Percentiles rank a stretch among this genome's conserved stretches.
Evolutionary conservation across 2,113 vertebrate species (phyloP).

Genomic region (Chauna torquata): DNA sequence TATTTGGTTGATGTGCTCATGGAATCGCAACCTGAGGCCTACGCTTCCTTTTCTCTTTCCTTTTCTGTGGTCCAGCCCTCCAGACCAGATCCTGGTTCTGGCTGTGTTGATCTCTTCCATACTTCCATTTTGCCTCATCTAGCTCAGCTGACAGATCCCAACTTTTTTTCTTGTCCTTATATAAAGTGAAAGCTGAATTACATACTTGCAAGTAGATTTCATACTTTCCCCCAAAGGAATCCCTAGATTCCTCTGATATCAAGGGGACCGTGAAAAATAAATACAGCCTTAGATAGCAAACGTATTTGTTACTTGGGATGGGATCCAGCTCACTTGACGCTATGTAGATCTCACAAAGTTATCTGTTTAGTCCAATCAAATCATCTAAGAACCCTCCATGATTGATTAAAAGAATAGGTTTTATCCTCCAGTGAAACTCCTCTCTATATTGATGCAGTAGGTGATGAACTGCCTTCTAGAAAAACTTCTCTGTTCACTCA

Average conservation of each 20-base stretch:
- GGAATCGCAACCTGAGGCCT: neutral
- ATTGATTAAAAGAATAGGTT: neutral
- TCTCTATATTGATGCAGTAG: neutral
- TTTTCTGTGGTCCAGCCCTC: too few relatives aligned
- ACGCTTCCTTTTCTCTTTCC: neutral
- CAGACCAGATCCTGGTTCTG: neutral
- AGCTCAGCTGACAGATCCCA: neutral
- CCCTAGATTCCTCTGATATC: neutral
- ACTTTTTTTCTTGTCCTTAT: neutral
- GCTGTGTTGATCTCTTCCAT: neutral
- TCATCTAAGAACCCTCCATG: neutral
- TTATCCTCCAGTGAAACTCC: neutral
- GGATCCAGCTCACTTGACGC: neutral
- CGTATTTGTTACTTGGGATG: neutral
- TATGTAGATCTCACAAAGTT: neutral
- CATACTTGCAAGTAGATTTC: neutral
- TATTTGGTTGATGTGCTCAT: neutral
- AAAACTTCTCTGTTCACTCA: neutral
- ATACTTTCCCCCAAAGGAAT: neutral
- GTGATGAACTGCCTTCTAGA: neutral
- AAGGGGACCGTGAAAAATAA: neutral
- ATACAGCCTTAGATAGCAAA: neutral
- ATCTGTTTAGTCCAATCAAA: neutral
- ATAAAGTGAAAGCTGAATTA: neutral
- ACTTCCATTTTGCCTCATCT: neutral